Percentiles rank a stretch among this genome's conserved stretches.
Conservation (phyloP, 2,797 vertebrate species). For the Sebastes goodei region DNA sequence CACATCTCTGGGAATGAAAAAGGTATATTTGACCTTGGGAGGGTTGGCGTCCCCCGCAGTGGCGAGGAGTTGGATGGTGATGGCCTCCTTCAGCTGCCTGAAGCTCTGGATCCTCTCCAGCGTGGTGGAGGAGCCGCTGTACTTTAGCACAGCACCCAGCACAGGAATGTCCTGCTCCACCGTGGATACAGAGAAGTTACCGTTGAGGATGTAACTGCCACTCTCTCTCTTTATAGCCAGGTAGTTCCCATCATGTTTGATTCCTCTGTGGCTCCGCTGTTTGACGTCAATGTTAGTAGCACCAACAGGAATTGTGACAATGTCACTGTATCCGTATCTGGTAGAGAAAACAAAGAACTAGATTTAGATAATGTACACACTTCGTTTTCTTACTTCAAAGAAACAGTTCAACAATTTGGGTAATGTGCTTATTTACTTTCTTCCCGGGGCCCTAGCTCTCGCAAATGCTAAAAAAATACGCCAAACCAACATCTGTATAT, state of each 20-base stretch:
- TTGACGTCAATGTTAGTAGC: constrained; percentile 97
- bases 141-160: constrained; percentile 91
- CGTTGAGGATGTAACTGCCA: constrained; percentile 92
- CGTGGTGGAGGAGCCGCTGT: constrained; percentile 93
- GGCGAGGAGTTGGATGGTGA: constrained; percentile 90
- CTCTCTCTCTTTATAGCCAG: constrained; percentile 88
- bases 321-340: constrained; percentile 94
- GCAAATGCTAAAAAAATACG: neutral
- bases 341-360: neutral
- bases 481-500: too few species aligned
- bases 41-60: constrained; percentile 86
- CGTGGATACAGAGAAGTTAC: constrained; percentile 92
- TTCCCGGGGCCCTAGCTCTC: neutral
- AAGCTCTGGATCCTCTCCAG: constrained; percentile 96
- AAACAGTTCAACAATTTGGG: neutral
- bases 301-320: constrained; percentile 92
- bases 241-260: constrained; percentile 93
- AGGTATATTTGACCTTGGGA: constrained; percentile 93
- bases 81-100: constrained; percentile 85
- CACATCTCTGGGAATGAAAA: constrained; percentile 90
- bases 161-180: constrained; percentile 94
- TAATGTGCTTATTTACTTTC: neutral
- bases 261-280: constrained; percentile 90
- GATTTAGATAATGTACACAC: neutral
- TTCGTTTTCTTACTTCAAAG: neutral